phyloP scores from a whole-genome alignment of 2,113 vertebrate genomes.

The Montifringilla adamsi region DNA sequence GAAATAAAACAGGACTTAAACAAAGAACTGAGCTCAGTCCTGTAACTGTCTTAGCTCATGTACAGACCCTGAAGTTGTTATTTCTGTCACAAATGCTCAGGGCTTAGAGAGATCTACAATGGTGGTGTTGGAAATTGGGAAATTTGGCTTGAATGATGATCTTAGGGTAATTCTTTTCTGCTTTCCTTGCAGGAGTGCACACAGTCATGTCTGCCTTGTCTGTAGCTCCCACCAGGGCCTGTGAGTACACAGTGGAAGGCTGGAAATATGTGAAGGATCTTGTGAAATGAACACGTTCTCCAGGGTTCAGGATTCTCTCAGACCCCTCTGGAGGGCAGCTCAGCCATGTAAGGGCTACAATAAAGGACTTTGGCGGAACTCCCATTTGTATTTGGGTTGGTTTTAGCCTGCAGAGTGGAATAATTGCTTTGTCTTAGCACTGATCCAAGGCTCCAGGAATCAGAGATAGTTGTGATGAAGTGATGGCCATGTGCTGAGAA shows the following conservation, averaged over 20 bases:
- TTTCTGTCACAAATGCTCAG: background rate
- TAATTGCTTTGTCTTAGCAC: background rate
- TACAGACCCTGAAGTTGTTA: background rate
- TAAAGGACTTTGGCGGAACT: conserved; percentile 65
- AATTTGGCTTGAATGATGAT: background rate
- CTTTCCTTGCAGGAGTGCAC: conserved; percentile 80
- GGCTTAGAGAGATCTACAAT: background rate
- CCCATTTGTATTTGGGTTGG: conserved; percentile 1
- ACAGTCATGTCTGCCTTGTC: conserved; percentile 82
- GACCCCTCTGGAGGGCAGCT: background rate
- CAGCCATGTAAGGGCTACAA: conserved; percentile 25
- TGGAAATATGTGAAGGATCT: conserved; percentile 84
- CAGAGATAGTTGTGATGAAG: background rate
- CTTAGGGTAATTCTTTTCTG: background rate
- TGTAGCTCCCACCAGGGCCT: conserved; percentile 79
- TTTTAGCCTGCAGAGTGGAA: background rate
- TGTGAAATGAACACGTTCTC: conserved; percentile 67
- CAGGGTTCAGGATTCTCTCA: background rate
- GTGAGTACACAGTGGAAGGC: conserved; percentile 78
- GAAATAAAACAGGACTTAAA: background rate
- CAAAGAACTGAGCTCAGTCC: background rate
- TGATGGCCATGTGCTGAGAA: background rate
- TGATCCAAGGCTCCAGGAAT: background rate
- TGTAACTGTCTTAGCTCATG: background rate
- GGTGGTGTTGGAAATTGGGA: background rate